A percentile compares a stretch with the other conserved stretches of the same genome.
These are phyloP conservation scores for Zingel zingel DNA, from an alignment of 2,113 vertebrate genomes.

Conservation along the genomic window DNA sequence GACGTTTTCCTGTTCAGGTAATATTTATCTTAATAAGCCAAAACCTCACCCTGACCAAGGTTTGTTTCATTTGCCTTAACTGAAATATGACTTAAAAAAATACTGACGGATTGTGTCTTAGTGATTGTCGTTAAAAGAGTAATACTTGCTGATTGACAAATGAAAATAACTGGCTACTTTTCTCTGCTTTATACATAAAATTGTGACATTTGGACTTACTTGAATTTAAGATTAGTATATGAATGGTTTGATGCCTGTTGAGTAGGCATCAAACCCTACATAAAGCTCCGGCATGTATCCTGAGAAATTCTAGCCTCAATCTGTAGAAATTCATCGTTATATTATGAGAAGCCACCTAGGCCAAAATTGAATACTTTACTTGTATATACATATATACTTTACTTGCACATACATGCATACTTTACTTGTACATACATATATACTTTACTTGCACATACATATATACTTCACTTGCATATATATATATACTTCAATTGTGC, in stretches of 20 bases:
- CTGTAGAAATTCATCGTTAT: neutral
- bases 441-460: too few species aligned
- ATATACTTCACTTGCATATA: too few species aligned
- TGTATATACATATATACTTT: too few species aligned
- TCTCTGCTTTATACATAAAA: neutral
- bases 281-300: neutral
- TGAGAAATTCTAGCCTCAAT: neutral
- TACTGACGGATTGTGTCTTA: neutral
- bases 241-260: too few species aligned
- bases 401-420: too few species aligned
- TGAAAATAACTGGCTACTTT: neutral
- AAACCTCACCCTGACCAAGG: neutral
- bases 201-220: too few species aligned
- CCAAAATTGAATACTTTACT: too few species aligned
- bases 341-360: too few species aligned
- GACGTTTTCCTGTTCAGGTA: constrained; percentile 9
- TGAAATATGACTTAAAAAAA: neutral
- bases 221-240: too few species aligned
- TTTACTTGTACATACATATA: too few species aligned
- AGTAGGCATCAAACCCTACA: too few species aligned
- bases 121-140: neutral
- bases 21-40: neutral
- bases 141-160: neutral
- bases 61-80: neutral
- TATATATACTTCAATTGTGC: too few species aligned